Percentiles rank a stretch among this genome's conserved stretches.
phyloP scores from a whole-genome alignment of 2,888 invertebrate species.

The Thera britannica region DNA sequence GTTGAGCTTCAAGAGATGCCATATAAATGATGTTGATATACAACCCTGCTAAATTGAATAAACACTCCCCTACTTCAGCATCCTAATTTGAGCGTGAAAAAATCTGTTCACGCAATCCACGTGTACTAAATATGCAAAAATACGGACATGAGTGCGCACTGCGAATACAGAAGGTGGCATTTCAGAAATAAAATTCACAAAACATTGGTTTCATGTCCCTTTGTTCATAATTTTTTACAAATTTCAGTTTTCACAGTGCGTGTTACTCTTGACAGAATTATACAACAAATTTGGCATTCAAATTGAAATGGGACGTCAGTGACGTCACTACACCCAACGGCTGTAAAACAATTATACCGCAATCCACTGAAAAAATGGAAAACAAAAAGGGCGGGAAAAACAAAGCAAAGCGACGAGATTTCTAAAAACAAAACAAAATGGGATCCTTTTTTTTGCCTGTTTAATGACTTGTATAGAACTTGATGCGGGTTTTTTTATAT shows the following conservation, averaged over 20 bases:
- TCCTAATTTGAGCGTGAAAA: conserved; percentile 21
- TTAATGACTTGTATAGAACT: no score
- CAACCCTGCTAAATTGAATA: conserved; percentile 14
- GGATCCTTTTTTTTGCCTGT: no score
- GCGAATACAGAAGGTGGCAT: conserved; percentile 2
- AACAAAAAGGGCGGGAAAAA: conserved; percentile 25
- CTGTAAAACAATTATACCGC: conserved; percentile 63
- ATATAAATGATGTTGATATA: conserved; percentile 7
- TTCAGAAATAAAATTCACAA: neutral
- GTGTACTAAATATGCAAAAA: conserved; percentile 25
- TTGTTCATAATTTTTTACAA: conserved; percentile 1
- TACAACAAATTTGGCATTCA: conserved; percentile 51
- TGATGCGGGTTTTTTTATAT: no score
- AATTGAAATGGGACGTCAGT: conserved; percentile 63
- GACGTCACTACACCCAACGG: conserved; percentile 44
- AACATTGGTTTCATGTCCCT: conserved; percentile 2
- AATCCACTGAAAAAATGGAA: conserved; percentile 51
- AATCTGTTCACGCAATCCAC: conserved; percentile 25
- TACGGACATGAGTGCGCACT: conserved; percentile 10
- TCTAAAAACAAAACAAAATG: conserved; percentile 16
- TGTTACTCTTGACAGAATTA: conserved; percentile 51
- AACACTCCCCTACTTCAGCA: conserved; percentile 10
- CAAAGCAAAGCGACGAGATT: conserved; percentile 28
- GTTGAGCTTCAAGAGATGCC: conserved; percentile 10
- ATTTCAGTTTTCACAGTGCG: conserved; percentile 11